Conservation (phyloP, 2,888 invertebrate species). For the Notodonta ziczac region DNA sequence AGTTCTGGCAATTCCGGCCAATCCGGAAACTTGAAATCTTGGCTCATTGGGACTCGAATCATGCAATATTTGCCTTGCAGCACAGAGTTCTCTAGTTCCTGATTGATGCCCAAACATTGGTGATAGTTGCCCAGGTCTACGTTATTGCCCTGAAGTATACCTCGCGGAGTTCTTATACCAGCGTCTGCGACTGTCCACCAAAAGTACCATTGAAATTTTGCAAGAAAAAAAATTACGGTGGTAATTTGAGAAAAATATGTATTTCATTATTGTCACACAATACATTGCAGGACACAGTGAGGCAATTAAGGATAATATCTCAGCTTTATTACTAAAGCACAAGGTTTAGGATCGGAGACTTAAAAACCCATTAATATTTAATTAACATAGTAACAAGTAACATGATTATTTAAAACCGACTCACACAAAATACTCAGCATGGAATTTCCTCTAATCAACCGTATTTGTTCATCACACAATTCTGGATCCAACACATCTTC, state of each 20-base stretch:
- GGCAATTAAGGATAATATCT: no score
- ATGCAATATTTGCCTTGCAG: slow-evolving; percentile 60
- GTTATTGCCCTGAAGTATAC: not conserved
- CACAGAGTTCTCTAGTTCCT: slow-evolving; percentile 18
- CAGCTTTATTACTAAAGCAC: no score
- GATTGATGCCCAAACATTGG: slow-evolving; percentile 40
- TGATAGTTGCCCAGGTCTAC: slow-evolving; percentile 20
- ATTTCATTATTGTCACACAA: no score
- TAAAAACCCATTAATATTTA: no score
- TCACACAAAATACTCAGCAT: slow-evolving; percentile 21
- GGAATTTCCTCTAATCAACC: slow-evolving; percentile 12
- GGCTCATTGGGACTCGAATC: slow-evolving; percentile 43
- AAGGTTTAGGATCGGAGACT: not conserved
- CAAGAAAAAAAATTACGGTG: no score
- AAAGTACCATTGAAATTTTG: not conserved
- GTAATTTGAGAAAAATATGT: no score
- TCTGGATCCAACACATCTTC: slow-evolving; percentile 24
- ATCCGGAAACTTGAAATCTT: slow-evolving; percentile 29
- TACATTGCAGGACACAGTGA: no score
- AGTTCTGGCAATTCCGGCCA: slow-evolving; percentile 3
- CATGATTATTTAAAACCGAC: slow-evolving; percentile 5
- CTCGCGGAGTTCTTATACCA: slow-evolving; percentile 1
- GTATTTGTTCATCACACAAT: slow-evolving; percentile 23
- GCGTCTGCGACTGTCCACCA: slow-evolving; percentile 18
- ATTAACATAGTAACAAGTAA: no score